Percentiles rank a stretch among this genome's conserved stretches.
Conservation (phyloP, 1,140 invertebrate genomes). For the Potamilus streckersoni region DNA sequence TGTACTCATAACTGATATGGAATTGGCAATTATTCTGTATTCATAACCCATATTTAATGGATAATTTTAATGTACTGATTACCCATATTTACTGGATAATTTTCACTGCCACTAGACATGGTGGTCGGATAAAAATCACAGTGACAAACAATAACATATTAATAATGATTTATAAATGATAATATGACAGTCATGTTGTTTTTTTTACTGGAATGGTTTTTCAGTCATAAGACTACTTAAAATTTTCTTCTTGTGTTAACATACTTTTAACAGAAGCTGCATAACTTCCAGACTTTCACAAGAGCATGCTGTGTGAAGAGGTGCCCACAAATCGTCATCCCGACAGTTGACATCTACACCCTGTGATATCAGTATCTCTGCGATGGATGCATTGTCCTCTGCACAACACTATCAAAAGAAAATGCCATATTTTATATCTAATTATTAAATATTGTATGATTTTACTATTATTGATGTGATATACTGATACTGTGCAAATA, state of each 20-base stretch:
- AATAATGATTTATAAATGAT: too few species aligned
- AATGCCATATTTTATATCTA: neutral
- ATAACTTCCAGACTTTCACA: slow-evolving; percentile 80
- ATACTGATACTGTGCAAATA: neutral
- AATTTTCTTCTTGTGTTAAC: slow-evolving; percentile 3
- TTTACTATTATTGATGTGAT: neutral
- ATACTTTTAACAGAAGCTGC: slow-evolving; percentile 73
- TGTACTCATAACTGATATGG: too few species aligned
- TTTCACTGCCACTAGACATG: too few species aligned
- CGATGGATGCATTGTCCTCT: slow-evolving; percentile 47
- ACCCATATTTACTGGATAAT: too few species aligned
- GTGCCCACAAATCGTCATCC: slow-evolving; percentile 82
- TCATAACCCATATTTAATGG: too few species aligned
- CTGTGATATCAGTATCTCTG: slow-evolving; percentile 73
- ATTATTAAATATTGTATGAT: neutral
- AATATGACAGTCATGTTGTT: too few species aligned
- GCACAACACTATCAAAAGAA: slow-evolving; percentile 45
- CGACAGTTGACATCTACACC: slow-evolving; percentile 80
- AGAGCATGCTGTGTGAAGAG: slow-evolving; percentile 84
- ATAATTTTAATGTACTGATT: too few species aligned
- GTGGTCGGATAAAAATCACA: too few species aligned
- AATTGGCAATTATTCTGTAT: too few species aligned
- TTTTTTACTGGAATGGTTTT: too few species aligned
- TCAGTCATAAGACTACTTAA: too few species aligned
- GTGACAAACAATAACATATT: too few species aligned